A percentile compares a stretch with the other conserved stretches of the same genome.
Conservation (phyloP, 1,140 invertebrate species). For the Nephotettix cincticeps region DNA sequence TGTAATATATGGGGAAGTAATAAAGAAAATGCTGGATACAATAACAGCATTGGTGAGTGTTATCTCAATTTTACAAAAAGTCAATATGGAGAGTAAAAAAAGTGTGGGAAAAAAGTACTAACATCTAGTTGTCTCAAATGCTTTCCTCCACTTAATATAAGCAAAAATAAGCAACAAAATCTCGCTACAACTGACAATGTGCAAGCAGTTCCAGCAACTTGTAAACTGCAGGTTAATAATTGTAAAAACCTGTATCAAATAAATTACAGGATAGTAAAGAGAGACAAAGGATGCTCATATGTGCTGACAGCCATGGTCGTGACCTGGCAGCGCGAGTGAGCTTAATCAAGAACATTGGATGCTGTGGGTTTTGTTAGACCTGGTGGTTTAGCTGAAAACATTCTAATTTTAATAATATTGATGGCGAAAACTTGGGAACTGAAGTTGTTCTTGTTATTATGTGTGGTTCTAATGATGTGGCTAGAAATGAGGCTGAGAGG, state of each 20-base stretch:
- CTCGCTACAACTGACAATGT: background rate
- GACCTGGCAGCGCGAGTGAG: background rate
- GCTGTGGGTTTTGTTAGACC: background rate
- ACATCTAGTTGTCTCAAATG: background rate
- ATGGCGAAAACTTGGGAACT: background rate
- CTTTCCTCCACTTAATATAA: background rate
- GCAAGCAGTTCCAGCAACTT: background rate
- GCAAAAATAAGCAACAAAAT: no score
- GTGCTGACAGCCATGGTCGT: conserved; percentile 2
- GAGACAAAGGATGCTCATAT: background rate
- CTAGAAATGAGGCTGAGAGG: background rate
- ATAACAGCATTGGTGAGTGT: background rate
- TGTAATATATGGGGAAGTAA: background rate
- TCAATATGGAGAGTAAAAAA: background rate
- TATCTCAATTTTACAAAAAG: background rate
- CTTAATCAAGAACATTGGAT: background rate
- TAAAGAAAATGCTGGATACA: background rate
- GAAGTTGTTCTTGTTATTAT: background rate
- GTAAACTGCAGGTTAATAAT: background rate
- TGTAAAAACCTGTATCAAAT: background rate
- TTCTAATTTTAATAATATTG: background rate
- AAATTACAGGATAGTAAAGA: background rate
- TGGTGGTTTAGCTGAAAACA: background rate
- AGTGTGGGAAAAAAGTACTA: background rate
- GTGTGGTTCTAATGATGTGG: conserved; percentile 5